Percentiles rank a stretch among this genome's conserved stretches.
Conservation (phyloP, 2,113 vertebrate genomes). For the Dipodomys stephensi region DNA sequence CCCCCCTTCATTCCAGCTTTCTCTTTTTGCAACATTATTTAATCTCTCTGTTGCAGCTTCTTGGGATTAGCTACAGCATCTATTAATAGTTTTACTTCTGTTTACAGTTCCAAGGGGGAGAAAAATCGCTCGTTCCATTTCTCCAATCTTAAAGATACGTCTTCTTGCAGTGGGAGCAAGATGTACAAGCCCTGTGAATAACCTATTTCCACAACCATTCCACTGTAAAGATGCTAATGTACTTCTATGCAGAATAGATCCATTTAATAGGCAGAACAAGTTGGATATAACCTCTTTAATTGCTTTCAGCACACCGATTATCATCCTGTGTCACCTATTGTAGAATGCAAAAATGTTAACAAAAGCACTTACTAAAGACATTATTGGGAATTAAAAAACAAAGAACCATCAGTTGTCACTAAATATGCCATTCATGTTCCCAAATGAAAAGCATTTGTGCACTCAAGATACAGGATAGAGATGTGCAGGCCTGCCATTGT, state of each 20-base stretch:
- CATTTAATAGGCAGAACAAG: slow-evolving; percentile 79
- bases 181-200: slow-evolving; percentile 66
- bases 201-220: slow-evolving; percentile 77
- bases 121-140: slow-evolving; percentile 67
- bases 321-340: slow-evolving; percentile 78
- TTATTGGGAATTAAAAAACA: slow-evolving; percentile 81
- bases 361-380: slow-evolving; percentile 81
- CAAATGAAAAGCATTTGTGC: slow-evolving; percentile 70
- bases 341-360: slow-evolving; percentile 81
- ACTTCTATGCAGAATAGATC: slow-evolving; percentile 76
- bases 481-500: slow-evolving; percentile 45
- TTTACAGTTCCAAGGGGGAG: slow-evolving; percentile 72
- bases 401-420: slow-evolving; percentile 80
- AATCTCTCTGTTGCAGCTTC: slow-evolving; percentile 81
- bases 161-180: slow-evolving; percentile 71
- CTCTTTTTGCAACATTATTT: slow-evolving; percentile 72
- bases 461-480: slow-evolving; percentile 64
- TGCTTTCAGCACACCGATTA: slow-evolving; percentile 81
- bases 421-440: slow-evolving; percentile 82
- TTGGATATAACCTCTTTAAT: slow-evolving; percentile 84
- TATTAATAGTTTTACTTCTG: slow-evolving; percentile 78
- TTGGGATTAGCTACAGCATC: slow-evolving; percentile 80
- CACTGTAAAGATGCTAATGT: slow-evolving; percentile 77
- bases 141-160: slow-evolving; percentile 69
- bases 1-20: slow-evolving; percentile 30